Base-by-base conservation (phyloP, 2,888 invertebrate genomes). In the Torymus auratus region DNA sequence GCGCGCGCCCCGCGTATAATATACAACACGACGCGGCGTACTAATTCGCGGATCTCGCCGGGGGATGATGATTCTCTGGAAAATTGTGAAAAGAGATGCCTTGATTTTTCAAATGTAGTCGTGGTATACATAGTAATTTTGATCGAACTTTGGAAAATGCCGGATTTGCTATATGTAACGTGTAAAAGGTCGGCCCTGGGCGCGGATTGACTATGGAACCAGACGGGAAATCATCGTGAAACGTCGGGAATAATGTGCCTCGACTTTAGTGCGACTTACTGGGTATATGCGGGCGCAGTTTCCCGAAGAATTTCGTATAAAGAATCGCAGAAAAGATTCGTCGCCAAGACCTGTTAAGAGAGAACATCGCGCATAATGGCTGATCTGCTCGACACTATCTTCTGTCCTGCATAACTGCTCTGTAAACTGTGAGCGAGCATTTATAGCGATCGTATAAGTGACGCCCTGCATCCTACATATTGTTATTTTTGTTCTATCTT, bases 311-410 rank as follows among this genome's bases (percentile, higher is more conserved):
- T 65, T 80, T 67, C 74, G 76, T 78, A 81, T 83, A 84, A 85
- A 85, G 84, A 83, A 85, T 86, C 78, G 83, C 83, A 74, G 69
- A 71, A 67, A 73, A 82, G 85, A 85, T 83, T 81, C 85, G 84
- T 82, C 84, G 86, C 86, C 86, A 87, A 87, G 84, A 86, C 80
- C 84, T 86, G 84, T 87, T 86, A 85, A 85, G 84, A 84, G 84
- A 84, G 82, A 85, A 86, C 79, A 81, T 84, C 83, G 80, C 83
- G 84, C 70, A 84, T 85, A 87, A 87, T 86, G 85, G 86, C 83
- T 84, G 74, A 80, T 82, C 76, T 53, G 23, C 73, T 76, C 69
- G 62, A 76, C 56, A 58, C 73, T 76, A 64, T 79, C 62, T 82
- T 65, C 67, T 76, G 58, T 56, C 62, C 52, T 71, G 62, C 64